phyloP scores from a whole-genome alignment of 2,797 vertebrate species.

The Hirundo rustica region DNA sequence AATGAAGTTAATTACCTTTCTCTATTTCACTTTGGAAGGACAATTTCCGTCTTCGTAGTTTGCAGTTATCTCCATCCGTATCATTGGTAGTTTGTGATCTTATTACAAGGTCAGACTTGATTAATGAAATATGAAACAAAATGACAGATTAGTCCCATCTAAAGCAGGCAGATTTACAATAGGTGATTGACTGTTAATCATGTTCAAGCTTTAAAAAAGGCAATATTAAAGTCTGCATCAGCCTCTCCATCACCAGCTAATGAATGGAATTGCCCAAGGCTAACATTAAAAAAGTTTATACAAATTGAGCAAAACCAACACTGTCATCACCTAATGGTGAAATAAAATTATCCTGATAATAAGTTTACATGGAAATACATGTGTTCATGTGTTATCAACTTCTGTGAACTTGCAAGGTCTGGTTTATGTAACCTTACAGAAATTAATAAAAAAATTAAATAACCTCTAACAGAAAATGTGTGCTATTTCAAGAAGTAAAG shows the following conservation, averaged over 20 bases:
- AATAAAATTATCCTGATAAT: neutral
- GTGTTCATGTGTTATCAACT: neutral
- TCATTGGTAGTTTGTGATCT: slow-evolving; percentile 80
- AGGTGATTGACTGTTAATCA: slow-evolving; percentile 34
- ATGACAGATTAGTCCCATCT: slow-evolving; percentile 57
- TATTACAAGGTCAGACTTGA: slow-evolving; percentile 80
- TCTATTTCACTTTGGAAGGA: slow-evolving; percentile 89
- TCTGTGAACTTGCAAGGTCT: neutral
- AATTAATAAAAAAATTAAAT: slow-evolving; percentile 23
- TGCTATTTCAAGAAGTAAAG: slow-evolving; percentile 13
- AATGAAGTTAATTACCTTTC: slow-evolving; percentile 82
- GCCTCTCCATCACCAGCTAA: neutral
- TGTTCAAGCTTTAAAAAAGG: slow-evolving; percentile 21
- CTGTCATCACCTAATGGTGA: neutral
- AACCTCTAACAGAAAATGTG: neutral
- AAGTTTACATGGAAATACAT: neutral
- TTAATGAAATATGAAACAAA: slow-evolving; percentile 66
- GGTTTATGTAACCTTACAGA: neutral
- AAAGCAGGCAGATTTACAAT: slow-evolving; percentile 21
- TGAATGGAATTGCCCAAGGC: neutral
- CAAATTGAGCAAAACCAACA: neutral
- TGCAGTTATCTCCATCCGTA: slow-evolving; percentile 82
- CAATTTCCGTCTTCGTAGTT: slow-evolving; percentile 84
- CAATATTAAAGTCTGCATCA: slow-evolving; percentile 7
- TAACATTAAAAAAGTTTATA: slow-evolving; percentile 18